A percentile compares a stretch with the other conserved stretches of the same genome.
phyloP scores from a whole-genome alignment of 2,797 vertebrate species.

The Anabas testudineus region DNA sequence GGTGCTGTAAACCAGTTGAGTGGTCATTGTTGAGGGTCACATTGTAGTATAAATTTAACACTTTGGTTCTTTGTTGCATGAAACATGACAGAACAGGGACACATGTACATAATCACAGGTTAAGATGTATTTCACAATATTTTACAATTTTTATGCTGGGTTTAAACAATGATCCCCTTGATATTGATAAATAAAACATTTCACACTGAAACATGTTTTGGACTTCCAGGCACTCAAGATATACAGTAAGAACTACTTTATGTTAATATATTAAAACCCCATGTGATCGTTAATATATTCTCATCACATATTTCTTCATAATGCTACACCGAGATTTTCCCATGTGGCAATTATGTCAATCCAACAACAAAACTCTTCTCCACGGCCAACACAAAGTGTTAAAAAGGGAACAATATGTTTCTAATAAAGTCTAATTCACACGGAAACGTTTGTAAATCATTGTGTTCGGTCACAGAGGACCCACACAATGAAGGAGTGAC shows the following conservation, averaged over 20 bases:
- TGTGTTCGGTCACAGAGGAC: neutral
- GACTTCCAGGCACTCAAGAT: neutral
- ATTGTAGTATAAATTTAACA: neutral
- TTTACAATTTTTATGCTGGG: neutral
- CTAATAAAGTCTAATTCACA: neutral
- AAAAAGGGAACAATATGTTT: neutral
- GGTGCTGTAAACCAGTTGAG: neutral
- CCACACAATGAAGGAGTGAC: constrained; percentile 17
- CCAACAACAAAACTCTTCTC: constrained; percentile 6
- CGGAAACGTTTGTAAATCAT: constrained; percentile 1
- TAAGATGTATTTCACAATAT: neutral
- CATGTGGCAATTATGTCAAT: neutral
- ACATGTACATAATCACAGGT: neutral
- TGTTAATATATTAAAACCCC: too few species aligned
- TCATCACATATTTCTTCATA: too few species aligned
- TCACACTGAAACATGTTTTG: neutral
- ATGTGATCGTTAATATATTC: neutral
- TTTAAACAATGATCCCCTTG: too few species aligned
- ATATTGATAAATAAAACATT: too few species aligned
- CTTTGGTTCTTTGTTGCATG: neutral
- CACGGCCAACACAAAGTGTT: neutral
- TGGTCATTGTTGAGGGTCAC: neutral
- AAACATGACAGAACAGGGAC: neutral
- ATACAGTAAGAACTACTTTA: neutral
- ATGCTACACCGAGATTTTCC: neutral